Base-by-base conservation (phyloP, 1,140 invertebrate species). In the Hyphantria cunea region DNA sequence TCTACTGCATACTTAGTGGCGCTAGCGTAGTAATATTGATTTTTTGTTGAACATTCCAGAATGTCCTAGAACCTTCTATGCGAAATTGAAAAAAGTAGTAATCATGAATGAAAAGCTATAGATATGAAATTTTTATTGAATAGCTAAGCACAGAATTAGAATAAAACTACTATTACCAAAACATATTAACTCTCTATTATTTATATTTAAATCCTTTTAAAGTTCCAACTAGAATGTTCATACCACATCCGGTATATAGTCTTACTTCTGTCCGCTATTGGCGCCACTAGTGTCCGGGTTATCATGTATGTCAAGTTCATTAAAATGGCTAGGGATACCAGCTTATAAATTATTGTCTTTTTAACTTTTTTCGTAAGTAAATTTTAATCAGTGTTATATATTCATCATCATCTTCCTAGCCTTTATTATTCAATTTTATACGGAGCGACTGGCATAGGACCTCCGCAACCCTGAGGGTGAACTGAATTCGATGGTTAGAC, bases 61-160 rank as follows among this genome's bases (percentile, higher is more conserved):
- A 77, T 41, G 32, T 87, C 87, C 86, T 37, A 78, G 82, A 84
- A 54, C 14, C 4, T 76, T 82, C 78, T 64, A 72, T 11, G 62
- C 54, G 51, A 32, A 12, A 41, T 4, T 13, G 47, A 4, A 5
- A 39, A 68, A 62, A 34, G 53, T 12, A 32, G 10, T 0, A 15
- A 70, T 70, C 53, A 32, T 72, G 50, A 70, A 71, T 72, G 59
- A 74, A 72, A 67, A 7, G 53, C 10, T 6, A 37, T 0, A 3
- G 13, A 41, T 34, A 41, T 37, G 31, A 13, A 14, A 31, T 7
- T 6, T 11, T 14, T 33, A 45, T 39, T 39, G 0, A 5, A 25
- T 25, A 25, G 17, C 5, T 25, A 39, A 3, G 37, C n/a, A 31
- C 44, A 44, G 5, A 4, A 15, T 33, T 45, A 45, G 3, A 3